phyloP scores from a whole-genome alignment of 2,888 invertebrate species.

The Trisateles emortualis region DNA sequence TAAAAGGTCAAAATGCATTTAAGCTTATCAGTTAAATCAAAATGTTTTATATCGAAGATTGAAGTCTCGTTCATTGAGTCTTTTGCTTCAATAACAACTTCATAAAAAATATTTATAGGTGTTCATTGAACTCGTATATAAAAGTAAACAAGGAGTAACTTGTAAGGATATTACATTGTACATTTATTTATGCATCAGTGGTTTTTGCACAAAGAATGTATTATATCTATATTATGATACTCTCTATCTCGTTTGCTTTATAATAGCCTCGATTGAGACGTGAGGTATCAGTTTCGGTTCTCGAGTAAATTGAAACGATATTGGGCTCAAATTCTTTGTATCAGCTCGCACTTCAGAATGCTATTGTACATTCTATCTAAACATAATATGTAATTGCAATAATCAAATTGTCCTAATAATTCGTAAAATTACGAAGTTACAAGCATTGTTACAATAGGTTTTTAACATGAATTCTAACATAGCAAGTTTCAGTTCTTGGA shows the following conservation, averaged over 20 bases:
- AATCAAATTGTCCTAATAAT: no score
- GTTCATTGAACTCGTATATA: not conserved
- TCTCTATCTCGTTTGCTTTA: not conserved
- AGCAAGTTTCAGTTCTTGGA: no score
- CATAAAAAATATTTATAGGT: slow-evolving; percentile 2
- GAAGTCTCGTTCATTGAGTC: not conserved
- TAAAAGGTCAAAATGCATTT: not conserved
- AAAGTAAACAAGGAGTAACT: not conserved
- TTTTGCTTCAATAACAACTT: slow-evolving; percentile 1
- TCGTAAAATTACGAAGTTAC: no score
- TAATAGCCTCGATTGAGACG: no score
- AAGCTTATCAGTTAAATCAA: slow-evolving; percentile 1
- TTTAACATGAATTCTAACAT: no score
- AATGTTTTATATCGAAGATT: not conserved
- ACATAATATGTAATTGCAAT: no score
- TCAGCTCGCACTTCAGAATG: no score
- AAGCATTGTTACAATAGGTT: no score
- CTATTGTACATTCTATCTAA: no score
- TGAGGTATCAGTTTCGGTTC: no score
- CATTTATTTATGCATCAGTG: not conserved
- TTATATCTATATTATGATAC: not conserved
- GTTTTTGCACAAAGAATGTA: not conserved
- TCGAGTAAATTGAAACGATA: no score
- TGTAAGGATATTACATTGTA: not conserved
- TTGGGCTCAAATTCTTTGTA: no score